Evolutionary conservation across 2,113 vertebrate genomes (phyloP), one percentile per base, ranked within the genome.

Genomic region (Brachypodius melanocephalos): DNA sequence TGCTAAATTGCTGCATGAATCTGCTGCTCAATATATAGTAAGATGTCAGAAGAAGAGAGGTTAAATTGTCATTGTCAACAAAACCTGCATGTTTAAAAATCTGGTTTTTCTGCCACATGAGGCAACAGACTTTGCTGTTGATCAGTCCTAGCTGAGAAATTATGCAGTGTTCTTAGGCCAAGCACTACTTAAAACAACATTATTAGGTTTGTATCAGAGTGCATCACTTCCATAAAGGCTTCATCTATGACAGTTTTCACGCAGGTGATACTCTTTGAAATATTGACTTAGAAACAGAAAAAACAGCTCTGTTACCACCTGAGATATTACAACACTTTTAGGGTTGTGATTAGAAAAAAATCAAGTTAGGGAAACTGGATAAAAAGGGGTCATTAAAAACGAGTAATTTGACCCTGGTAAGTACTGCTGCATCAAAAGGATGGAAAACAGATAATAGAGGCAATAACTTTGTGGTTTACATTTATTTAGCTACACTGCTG

Each of bases 161-260:
- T 48, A 7, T 4, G 2, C 29, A 21, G 12, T 65, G 2, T 34
- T 88, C 45, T 52, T 85, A 38, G 69, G 28, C 42, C 22, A 81
- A 88, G 38, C 5, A 36, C 20, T 8, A 4, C 73, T 93, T 93
- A 17, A 14, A 89, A 22, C 7, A 69, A 25, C 6, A 2, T 58
- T 63, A 40, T 54, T 63, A 9, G 1, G 0, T 71, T 67, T 48
- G 20, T 61, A 24, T 72, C 14, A 36, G 22, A 52, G 28, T 7
- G 17, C 2, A 2, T 42, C 8, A 13, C 13, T 78, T 74, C 12
- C 14, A 61, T 38, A 75, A 72, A 52, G 21, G 12, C 57, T 81
- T 89, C 0, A 0, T 8, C 8, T 67, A 1, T 52, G 36, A 5
- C 5, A 14, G 8, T 45, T 71, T 58, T 93, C 36, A 14, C 31